phyloP scores from a whole-genome alignment of 1,140 invertebrate species.

The Drosophila nannoptera region DNA sequence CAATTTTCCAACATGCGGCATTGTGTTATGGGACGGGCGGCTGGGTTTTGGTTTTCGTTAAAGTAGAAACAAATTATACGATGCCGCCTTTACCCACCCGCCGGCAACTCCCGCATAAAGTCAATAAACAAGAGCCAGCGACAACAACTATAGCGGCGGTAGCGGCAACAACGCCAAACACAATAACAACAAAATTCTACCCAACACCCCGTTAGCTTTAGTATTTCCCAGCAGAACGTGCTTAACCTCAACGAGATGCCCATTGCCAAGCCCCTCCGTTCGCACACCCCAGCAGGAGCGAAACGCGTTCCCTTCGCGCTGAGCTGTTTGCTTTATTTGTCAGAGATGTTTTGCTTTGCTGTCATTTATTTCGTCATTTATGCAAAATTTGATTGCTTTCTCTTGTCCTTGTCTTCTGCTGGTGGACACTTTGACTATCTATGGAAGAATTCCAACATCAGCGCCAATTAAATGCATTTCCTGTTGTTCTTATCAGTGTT shows the following conservation, averaged over 20 bases:
- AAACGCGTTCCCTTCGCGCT: neutral
- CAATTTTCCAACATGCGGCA: conserved; percentile 60
- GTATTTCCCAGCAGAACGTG: conserved; percentile 55
- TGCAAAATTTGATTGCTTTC: conserved; percentile 74
- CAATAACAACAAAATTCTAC: conserved; percentile 5
- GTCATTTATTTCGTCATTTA: conserved; percentile 78
- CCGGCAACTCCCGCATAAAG: conserved; percentile 46
- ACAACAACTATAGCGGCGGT: conserved; percentile 33
- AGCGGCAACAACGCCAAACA: conserved; percentile 30
- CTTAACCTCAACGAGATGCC: conserved; percentile 55
- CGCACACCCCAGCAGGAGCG: conserved; percentile 2
- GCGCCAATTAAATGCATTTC: conserved; percentile 59
- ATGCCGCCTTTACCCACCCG: conserved; percentile 46
- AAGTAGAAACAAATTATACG: conserved; percentile 76
- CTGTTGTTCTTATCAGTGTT: neutral
- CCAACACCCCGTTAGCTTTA: conserved; percentile 58
- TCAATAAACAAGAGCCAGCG: conserved; percentile 69
- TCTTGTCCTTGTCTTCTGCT: conserved; percentile 34
- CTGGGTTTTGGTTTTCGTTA: conserved; percentile 46
- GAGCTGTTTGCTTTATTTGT: conserved; percentile 45
- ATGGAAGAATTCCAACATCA: conserved; percentile 20
- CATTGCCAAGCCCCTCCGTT: conserved; percentile 20
- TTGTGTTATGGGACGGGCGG: conserved; percentile 2
- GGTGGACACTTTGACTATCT: conserved; percentile 14
- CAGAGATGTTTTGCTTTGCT: conserved; percentile 70